These are phyloP conservation scores for Drosophila ogumai DNA, from an alignment of 1,140 invertebrate species.

Conservation along the genomic window DNA sequence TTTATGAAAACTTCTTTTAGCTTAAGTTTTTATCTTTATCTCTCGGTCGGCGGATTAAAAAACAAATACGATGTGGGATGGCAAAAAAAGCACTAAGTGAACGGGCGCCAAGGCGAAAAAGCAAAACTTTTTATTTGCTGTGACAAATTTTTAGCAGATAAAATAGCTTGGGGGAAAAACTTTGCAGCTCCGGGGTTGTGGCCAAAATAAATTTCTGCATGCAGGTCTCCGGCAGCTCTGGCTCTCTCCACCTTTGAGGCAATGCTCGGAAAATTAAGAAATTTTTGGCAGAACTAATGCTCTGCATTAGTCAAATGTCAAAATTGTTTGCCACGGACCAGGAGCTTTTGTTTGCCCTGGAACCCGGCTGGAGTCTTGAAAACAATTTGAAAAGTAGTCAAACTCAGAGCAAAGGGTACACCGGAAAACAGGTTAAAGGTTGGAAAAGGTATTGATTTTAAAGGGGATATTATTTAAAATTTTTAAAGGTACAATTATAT, in stretches of 20 bases:
- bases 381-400: conserved; percentile 54
- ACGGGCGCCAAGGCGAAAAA: conserved; percentile 45
- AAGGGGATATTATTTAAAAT: too few relatives aligned
- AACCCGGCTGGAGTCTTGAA: conserved; percentile 31
- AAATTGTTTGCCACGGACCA: conserved; percentile 59
- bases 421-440: conserved; percentile 5
- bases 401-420: conserved; percentile 17
- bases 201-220: conserved; percentile 62
- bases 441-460: background rate
- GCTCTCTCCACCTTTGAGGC: conserved; percentile 29
- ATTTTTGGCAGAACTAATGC: conserved; percentile 80
- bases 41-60: conserved; percentile 72
- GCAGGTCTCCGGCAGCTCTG: conserved; percentile 19
- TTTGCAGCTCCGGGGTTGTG: conserved; percentile 52
- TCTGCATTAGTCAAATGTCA: conserved; percentile 78
- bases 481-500: background rate
- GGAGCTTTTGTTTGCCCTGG: conserved; percentile 9
- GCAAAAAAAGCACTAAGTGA: conserved; percentile 11
- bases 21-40: conserved; percentile 81
- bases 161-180: conserved; percentile 60
- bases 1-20: conserved; percentile 74
- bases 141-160: conserved; percentile 81
- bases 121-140: conserved; percentile 80
- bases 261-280: conserved; percentile 67
- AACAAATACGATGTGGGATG: conserved; percentile 37